Percentiles rank a stretch among this genome's conserved stretches.
Conservation (phyloP, 1,140 invertebrate genomes). For the Anoplophora glabripennis region DNA sequence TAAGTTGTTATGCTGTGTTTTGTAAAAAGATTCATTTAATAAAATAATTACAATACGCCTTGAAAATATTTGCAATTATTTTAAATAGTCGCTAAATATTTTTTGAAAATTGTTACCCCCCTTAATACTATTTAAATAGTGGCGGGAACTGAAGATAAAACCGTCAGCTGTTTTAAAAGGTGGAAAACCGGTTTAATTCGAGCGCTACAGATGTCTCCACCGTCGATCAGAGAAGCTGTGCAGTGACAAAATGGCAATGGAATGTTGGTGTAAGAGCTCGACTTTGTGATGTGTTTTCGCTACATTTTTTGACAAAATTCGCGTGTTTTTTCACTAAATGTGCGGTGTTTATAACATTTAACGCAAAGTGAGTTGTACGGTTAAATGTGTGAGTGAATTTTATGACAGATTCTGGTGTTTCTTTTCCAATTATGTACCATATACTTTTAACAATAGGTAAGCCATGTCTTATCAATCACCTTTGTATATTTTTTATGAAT, state of each 20-base stretch:
- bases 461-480: constrained; percentile 45
- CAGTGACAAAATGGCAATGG: constrained; percentile 47
- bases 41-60: too few relatives aligned
- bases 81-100: too few relatives aligned
- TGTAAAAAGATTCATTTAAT: too few relatives aligned
- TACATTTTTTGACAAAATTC: constrained; percentile 16
- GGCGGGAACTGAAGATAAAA: constrained; percentile 5
- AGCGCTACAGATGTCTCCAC: constrained; percentile 17
- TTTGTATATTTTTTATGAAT: constrained; percentile 40
- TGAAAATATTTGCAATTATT: too few relatives aligned
- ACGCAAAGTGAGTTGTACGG: constrained; percentile 21
- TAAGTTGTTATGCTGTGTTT: too few relatives aligned
- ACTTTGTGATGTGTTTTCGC: constrained; percentile 29
- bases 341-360: constrained; percentile 21
- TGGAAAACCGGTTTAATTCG: constrained; percentile 1
- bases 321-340: constrained; percentile 19
- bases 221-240: constrained; percentile 24
- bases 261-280: constrained; percentile 41
- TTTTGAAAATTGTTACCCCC: too few relatives aligned
- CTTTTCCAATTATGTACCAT: constrained; percentile 34
- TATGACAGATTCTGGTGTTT: constrained; percentile 20
- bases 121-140: too few relatives aligned
- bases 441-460: constrained; percentile 46
- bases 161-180: constrained; percentile 1
- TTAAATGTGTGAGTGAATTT: constrained; percentile 28